These are phyloP conservation scores for Bolborhynchus lineola DNA, from an alignment of 2,113 vertebrate genomes.

Conservation along the genomic window DNA sequence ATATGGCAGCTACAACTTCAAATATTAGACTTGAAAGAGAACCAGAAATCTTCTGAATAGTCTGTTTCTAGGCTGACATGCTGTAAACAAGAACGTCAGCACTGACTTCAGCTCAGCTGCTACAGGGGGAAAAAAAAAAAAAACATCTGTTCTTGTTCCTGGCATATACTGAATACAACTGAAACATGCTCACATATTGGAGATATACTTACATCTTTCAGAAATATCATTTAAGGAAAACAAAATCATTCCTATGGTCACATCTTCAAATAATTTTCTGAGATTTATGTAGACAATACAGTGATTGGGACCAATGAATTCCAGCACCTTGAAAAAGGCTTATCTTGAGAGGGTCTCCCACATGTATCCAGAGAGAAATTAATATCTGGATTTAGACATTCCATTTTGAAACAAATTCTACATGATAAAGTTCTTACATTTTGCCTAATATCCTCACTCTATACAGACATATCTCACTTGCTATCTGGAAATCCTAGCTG, in stretches of 20 bases:
- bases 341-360: neutral
- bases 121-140: neutral
- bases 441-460: neutral
- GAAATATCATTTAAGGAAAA: neutral
- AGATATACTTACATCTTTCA: neutral
- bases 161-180: neutral
- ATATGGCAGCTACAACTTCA: neutral
- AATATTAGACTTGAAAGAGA: neutral
- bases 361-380: neutral
- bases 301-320: neutral
- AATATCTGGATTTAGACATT: neutral
- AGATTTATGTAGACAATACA: neutral
- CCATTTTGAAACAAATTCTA: neutral
- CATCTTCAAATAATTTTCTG: neutral
- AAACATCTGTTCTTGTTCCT: neutral
- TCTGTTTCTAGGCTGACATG: neutral
- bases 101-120: constrained; percentile 44
- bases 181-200: neutral
- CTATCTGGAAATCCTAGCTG: neutral
- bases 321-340: neutral
- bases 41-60: neutral
- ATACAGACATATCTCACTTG: neutral
- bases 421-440: neutral
- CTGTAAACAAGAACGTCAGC: constrained; percentile 23
- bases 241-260: neutral